A percentile compares a stretch with the other conserved stretches of the same genome.
These are phyloP conservation scores for Halichoeres trimaculatus DNA, from an alignment of 2,113 vertebrate genomes.

Conservation along the genomic window DNA sequence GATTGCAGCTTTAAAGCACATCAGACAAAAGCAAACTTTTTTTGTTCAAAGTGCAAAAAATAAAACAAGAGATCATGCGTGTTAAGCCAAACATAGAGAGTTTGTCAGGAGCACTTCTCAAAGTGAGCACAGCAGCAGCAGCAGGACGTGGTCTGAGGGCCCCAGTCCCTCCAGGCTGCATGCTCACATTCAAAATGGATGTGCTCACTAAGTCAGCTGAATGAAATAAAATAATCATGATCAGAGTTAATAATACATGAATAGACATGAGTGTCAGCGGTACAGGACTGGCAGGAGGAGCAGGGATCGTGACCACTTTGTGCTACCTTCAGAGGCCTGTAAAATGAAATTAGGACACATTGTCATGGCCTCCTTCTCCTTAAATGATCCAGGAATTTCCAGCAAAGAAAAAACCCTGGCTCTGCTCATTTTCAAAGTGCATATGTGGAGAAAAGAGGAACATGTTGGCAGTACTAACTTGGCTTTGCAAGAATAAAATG, in stretches of 20 bases:
- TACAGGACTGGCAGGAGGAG: background rate
- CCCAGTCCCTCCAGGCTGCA: background rate
- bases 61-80: no score
- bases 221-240: constrained; percentile 68
- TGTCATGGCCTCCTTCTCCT: background rate
- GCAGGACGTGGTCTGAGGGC: background rate
- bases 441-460: background rate
- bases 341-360: constrained; percentile 1
- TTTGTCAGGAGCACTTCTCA: constrained; percentile 13
- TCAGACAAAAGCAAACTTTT: no score
- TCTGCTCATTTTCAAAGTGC: background rate
- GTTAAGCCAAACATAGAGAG: background rate
- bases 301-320: background rate
- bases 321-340: background rate
- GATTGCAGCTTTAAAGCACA: no score
- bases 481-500: background rate
- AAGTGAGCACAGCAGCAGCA: constrained; percentile 8
- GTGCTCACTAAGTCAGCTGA: constrained; percentile 46
- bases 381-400: background rate
- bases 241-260: constrained; percentile 62
- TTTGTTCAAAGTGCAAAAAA: background rate
- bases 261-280: constrained; percentile 36
- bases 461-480: background rate
- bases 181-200: constrained; percentile 55
- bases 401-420: no score